phyloP scores from a whole-genome alignment of 2,797 vertebrate genomes.

The Pipistrellus kuhlii region DNA sequence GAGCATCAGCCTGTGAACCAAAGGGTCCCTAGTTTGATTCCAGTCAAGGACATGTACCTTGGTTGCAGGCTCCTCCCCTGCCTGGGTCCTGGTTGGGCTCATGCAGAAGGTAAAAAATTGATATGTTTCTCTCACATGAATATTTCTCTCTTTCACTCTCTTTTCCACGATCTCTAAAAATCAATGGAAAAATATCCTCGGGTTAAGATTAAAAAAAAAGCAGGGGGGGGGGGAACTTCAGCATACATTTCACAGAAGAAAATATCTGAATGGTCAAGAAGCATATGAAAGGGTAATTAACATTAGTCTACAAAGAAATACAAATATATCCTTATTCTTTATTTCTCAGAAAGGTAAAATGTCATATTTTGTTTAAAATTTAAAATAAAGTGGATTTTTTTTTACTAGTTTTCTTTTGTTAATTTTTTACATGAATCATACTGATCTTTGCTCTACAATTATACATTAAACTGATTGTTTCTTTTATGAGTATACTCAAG shows the following conservation, averaged over 20 bases:
- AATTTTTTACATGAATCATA: slow-evolving; percentile 39
- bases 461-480: background rate
- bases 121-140: background rate
- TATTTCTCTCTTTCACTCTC: background rate
- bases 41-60: background rate
- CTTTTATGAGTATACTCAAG: background rate
- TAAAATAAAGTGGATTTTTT: background rate
- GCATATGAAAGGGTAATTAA: background rate
- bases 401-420: background rate
- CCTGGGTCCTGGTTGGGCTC: background rate
- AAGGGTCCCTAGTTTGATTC: background rate
- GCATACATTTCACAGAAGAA: background rate
- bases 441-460: background rate
- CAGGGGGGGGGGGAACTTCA: background rate
- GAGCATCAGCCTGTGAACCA: background rate
- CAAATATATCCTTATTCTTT: background rate
- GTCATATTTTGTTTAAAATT: slow-evolving; percentile 16
- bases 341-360: background rate
- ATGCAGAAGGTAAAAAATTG: background rate
- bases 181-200: background rate
- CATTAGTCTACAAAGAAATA: background rate
- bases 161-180: background rate
- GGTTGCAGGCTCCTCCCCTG: background rate
- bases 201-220: background rate
- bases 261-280: background rate